Percentiles rank a stretch among this genome's conserved stretches.
Evolutionary conservation across 2,113 vertebrate species (phyloP).

Genomic region (Prochilodus magdalenae): DNA sequence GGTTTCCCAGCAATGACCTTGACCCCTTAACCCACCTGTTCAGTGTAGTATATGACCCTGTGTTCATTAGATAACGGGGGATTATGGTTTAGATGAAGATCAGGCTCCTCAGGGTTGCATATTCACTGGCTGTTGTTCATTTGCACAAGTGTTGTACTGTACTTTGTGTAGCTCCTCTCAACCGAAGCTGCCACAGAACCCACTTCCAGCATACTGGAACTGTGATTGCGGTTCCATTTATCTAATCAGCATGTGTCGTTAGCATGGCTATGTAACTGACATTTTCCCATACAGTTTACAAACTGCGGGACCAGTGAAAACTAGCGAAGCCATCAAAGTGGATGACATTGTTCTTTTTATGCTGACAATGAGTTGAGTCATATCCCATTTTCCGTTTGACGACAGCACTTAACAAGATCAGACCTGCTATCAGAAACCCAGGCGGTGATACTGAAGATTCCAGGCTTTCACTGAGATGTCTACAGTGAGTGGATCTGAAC

Average conservation of each 20-base stretch:
- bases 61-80: too few species aligned
- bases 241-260: neutral
- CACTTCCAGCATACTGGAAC: too few species aligned
- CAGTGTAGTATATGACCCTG: too few species aligned
- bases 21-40: too few species aligned
- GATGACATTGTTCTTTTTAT: constrained; percentile 42
- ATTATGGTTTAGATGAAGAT: too few species aligned
- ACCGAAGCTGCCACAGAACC: neutral
- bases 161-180: too few species aligned
- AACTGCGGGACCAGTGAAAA: constrained; percentile 2
- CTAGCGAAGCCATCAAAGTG: neutral
- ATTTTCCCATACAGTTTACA: neutral
- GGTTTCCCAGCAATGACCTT: too few species aligned
- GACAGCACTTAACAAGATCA: constrained; percentile 37
- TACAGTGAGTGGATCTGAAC: neutral
- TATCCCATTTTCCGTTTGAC: constrained; percentile 30
- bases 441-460: neutral
- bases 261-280: neutral
- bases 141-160: too few species aligned
- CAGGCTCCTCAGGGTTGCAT: too few species aligned
- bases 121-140: too few species aligned
- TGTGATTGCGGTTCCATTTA: too few species aligned
- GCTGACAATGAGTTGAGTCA: constrained; percentile 49
- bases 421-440: constrained; percentile 19
- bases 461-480: neutral